phyloP scores from a whole-genome alignment of 1,140 invertebrate species.

The Sitophilus oryzae region DNA sequence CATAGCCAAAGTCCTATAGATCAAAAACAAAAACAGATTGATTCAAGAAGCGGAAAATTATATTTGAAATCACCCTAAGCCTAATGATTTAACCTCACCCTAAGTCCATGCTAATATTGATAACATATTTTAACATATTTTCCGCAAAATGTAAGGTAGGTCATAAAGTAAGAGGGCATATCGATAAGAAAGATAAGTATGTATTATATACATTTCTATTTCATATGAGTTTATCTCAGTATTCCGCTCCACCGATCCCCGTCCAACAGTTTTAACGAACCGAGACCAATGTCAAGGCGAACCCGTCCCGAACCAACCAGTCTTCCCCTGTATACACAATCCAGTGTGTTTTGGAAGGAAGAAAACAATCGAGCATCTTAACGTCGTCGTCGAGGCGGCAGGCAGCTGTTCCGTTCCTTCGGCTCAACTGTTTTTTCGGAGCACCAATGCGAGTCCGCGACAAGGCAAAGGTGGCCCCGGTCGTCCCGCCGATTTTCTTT shows the following conservation, averaged over 20 bases:
- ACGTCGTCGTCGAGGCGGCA: slow-evolving; percentile 3
- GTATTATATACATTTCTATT: neutral
- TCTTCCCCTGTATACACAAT: slow-evolving; percentile 2
- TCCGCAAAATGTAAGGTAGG: no score
- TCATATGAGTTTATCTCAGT: neutral
- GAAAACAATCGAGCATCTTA: slow-evolving; percentile 25
- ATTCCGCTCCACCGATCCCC: no score
- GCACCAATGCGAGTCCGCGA: slow-evolving; percentile 24
- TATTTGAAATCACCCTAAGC: no score
- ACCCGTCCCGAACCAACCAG: neutral
- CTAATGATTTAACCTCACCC: no score
- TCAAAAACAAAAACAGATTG: no score
- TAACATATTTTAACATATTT: no score
- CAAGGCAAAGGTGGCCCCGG: slow-evolving; percentile 24
- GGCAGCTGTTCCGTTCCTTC: slow-evolving; percentile 25
- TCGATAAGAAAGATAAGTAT: no score
- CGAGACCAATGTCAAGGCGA: slow-evolving; percentile 2
- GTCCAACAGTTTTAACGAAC: neutral
- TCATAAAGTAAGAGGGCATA: no score
- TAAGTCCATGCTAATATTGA: no score
- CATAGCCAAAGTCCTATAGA: no score
- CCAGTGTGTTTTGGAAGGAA: neutral
- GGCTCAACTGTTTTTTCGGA: slow-evolving; percentile 24
- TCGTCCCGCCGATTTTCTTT: slow-evolving; percentile 26
- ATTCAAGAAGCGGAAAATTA: no score